phyloP scores from a whole-genome alignment of 2,113 vertebrate genomes.

The Eulemur macaco region DNA sequence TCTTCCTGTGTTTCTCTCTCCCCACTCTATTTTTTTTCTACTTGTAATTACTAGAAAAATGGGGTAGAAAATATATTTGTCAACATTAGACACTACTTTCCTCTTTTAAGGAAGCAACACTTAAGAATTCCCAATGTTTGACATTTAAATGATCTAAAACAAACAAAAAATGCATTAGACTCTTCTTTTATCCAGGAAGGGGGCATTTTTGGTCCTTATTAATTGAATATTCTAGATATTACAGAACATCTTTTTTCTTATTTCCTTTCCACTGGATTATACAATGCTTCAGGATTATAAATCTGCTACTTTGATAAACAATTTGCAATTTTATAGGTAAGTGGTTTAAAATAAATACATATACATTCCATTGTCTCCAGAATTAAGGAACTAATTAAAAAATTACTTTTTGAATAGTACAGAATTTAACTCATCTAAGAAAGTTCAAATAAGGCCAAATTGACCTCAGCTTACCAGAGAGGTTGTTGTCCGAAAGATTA shows the following conservation, averaged over 20 bases:
- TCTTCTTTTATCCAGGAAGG: not conserved
- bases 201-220: not conserved
- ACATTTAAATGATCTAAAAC: not conserved
- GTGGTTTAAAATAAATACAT: not conserved
- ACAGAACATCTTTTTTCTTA: not conserved
- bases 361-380: not conserved
- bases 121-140: not conserved
- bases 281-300: not conserved
- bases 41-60: not conserved
- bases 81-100: not conserved
- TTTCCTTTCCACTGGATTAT: not conserved
- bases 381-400: not conserved
- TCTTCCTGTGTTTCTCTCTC: not conserved
- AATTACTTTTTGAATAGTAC: not conserved
- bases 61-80: not conserved
- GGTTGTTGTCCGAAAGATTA: not conserved
- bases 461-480: not conserved
- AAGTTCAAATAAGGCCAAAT: not conserved
- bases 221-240: not conserved
- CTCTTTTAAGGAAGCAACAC: not conserved
- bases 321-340: not conserved
- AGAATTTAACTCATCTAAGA: not conserved
- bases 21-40: not conserved
- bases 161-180: not conserved
- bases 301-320: not conserved